Evolutionary conservation across 1,140 invertebrate species (phyloP).

Genomic region (Drosophila lacteicornis): DNA sequence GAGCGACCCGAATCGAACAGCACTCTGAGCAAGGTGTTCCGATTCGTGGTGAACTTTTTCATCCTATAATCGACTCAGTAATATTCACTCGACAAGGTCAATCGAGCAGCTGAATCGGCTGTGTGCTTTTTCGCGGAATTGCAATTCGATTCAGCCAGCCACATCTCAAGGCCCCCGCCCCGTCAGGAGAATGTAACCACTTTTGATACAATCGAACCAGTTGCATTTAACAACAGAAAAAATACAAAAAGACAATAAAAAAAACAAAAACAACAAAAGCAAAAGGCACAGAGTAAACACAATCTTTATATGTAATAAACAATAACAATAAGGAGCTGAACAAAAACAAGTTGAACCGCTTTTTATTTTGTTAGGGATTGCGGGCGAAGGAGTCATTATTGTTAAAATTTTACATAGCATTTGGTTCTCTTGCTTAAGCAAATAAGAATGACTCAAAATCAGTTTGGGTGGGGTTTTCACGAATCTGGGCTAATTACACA

Average conservation of each 20-base stretch:
- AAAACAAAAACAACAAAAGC: slow-evolving; percentile 19
- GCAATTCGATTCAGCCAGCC: slow-evolving; percentile 58
- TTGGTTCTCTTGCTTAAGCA: slow-evolving; percentile 25
- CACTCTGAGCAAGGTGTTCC: slow-evolving; percentile 66
- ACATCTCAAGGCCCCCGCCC: slow-evolving; percentile 58
- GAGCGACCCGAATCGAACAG: slow-evolving; percentile 63
- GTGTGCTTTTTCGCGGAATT: slow-evolving; percentile 60
- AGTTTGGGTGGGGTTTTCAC: slow-evolving; percentile 33
- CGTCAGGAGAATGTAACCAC: slow-evolving; percentile 72
- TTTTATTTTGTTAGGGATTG: slow-evolving; percentile 28
- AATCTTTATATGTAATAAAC: slow-evolving; percentile 68
- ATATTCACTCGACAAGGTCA: slow-evolving; percentile 49
- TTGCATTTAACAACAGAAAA: slow-evolving; percentile 49
- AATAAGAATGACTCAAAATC: slow-evolving; percentile 42
- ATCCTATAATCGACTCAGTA: slow-evolving; percentile 38
- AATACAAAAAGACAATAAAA: slow-evolving; percentile 29
- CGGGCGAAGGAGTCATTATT: slow-evolving; percentile 11
- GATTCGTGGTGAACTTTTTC: slow-evolving; percentile 76
- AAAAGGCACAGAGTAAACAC: slow-evolving; percentile 37
- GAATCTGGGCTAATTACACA: slow-evolving; percentile 45
- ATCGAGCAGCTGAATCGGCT: slow-evolving; percentile 32
- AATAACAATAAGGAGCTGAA: slow-evolving; percentile 51
- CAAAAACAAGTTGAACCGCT: slow-evolving; percentile 70
- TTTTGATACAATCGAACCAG: slow-evolving; percentile 52
- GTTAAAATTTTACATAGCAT: slow-evolving; percentile 30